These are phyloP conservation scores for Cryptoprocta ferox DNA, from an alignment of 2,797 vertebrate genomes.

Conservation along the genomic window DNA sequence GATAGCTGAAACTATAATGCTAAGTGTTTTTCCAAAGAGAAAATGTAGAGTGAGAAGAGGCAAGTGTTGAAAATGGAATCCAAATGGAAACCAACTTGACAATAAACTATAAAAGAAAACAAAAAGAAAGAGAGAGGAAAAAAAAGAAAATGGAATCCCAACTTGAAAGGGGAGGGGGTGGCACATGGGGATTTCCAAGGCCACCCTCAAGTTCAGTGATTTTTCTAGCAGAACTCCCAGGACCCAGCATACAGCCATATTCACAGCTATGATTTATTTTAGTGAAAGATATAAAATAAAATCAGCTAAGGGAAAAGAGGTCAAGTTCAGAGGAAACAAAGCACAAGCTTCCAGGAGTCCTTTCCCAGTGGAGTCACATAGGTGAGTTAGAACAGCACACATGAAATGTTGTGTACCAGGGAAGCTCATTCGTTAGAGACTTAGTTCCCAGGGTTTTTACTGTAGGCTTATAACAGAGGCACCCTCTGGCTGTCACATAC, in stretches of 20 bases:
- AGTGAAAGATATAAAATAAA: background rate
- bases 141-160: background rate
- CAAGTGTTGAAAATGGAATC: background rate
- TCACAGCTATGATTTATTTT: background rate
- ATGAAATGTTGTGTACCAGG: background rate
- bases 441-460: background rate
- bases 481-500: background rate
- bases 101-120: no score
- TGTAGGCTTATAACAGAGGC: background rate
- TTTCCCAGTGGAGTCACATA: background rate
- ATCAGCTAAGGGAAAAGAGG: background rate
- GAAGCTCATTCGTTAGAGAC: background rate
- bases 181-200: background rate
- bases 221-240: background rate
- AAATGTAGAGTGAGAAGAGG: background rate
- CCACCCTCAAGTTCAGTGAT: background rate
- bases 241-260: background rate
- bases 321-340: background rate
- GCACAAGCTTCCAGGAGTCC: background rate
- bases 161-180: background rate
- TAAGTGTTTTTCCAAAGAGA: background rate
- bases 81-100: no score
- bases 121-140: no score
- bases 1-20: background rate
- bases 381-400: background rate